These are phyloP conservation scores for Ranitomeya imitator DNA, from an alignment of 2,113 vertebrate genomes.

Conservation along the genomic window DNA sequence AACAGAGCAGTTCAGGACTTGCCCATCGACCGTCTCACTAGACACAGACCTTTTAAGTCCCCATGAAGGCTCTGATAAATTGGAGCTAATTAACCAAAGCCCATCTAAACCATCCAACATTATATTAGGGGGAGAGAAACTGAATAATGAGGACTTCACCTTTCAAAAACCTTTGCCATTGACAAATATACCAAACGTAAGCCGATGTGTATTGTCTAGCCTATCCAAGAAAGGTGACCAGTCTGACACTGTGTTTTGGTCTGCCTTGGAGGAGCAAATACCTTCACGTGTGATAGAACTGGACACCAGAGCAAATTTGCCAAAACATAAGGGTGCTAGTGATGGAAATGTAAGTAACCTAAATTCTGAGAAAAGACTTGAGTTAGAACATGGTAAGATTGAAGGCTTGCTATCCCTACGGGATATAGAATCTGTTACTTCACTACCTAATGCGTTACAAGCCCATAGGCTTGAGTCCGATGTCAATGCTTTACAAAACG, in stretches of 20 bases:
- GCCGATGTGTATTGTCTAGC: neutral
- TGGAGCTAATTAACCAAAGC: neutral
- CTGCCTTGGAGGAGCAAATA: conserved; percentile 60
- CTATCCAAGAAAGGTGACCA: conserved; percentile 4
- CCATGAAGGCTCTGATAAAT: conserved; percentile 54
- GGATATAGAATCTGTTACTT: neutral
- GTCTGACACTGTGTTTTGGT: conserved; percentile 60
- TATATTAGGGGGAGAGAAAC: neutral
- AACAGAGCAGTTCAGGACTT: conserved; percentile 71
- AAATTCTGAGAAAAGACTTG: accelerated
- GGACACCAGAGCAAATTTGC: neutral
- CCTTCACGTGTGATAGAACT: neutral
- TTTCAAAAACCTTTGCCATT: neutral
- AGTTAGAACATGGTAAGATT: accelerated
- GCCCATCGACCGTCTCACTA: conserved; percentile 60
- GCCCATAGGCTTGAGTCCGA: neutral
- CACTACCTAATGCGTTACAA: accelerated
- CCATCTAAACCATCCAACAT: neutral
- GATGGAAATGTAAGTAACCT: neutral
- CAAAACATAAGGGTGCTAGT: neutral
- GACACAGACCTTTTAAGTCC: conserved; percentile 42
- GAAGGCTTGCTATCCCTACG: neutral
- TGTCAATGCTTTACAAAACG: neutral
- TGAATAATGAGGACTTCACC: neutral
- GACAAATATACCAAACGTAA: neutral